Evolutionary conservation across 2,888 invertebrate genomes (phyloP).

Genomic region (Parnassius glacialis): DNA sequence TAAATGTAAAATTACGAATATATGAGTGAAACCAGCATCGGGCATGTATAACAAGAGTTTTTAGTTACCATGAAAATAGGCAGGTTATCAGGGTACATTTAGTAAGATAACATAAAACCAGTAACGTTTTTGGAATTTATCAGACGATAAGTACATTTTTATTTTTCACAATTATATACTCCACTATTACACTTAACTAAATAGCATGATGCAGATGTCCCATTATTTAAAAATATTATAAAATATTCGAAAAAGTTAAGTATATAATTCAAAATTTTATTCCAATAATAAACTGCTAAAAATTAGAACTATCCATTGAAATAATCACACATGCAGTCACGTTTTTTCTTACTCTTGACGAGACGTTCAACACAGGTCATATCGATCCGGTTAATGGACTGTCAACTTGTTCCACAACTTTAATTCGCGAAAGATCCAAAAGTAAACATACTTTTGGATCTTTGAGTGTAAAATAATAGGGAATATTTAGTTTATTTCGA

Average conservation of each 20-base stretch:
- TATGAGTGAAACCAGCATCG: no score
- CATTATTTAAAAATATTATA: no score
- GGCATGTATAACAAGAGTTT: no score
- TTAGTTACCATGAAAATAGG: no score
- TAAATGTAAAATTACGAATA: no score
- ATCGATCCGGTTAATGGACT: slow-evolving; percentile 22
- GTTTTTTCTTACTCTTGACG: slow-evolving; percentile 4
- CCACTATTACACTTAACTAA: no score
- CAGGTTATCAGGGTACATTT: background rate
- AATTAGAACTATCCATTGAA: background rate
- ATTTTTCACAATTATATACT: no score
- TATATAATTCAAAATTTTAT: background rate
- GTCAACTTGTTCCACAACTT: slow-evolving; percentile 15
- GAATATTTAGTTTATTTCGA: no score
- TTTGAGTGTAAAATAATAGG: no score
- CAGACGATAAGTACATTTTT: no score
- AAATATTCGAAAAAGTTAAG: background rate
- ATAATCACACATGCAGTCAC: background rate
- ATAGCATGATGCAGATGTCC: no score
- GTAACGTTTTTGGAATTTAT: background rate
- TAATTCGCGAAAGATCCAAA: background rate
- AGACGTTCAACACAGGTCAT: slow-evolving; percentile 3
- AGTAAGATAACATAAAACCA: background rate
- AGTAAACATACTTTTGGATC: no score
- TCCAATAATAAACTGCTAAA: background rate